These are phyloP conservation scores for Gasterosteus aculeatus DNA, from an alignment of 2,113 vertebrate species.

Conservation along the genomic window DNA sequence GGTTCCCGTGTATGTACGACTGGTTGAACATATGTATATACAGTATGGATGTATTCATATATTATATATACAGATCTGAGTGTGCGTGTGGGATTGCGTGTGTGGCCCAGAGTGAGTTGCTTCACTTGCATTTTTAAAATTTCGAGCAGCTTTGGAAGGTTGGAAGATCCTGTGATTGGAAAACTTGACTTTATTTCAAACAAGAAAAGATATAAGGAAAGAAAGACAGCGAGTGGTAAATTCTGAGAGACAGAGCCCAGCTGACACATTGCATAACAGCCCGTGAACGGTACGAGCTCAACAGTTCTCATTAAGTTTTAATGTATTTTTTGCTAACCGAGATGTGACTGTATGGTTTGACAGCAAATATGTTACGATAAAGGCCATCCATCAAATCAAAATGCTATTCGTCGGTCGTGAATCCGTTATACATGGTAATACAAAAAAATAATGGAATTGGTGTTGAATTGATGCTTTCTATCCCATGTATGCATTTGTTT, in stretches of 20 bases:
- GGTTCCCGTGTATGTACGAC: conserved; percentile 31
- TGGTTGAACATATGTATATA: conserved; percentile 6
- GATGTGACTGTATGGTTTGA: not conserved
- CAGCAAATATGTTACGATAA: not conserved
- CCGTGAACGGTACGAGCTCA: not conserved
- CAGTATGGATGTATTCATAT: not conserved
- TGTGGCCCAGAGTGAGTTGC: conserved; percentile 1
- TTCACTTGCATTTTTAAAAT: conserved; percentile 18
- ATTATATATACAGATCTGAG: conserved; percentile 21
- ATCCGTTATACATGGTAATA: not conserved
- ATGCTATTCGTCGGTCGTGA: not conserved
- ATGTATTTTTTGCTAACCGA: not conserved
- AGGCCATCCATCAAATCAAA: not conserved
- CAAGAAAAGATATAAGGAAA: not conserved
- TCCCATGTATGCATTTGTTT: not conserved
- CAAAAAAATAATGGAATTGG: not conserved
- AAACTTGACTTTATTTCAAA: conserved; percentile 27
- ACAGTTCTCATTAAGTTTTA: not conserved
- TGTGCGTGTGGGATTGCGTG: conserved; percentile 12
- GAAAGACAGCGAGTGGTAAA: conserved; percentile 15
- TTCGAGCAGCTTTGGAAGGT: conserved; percentile 14
- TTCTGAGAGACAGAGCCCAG: conserved; percentile 3
- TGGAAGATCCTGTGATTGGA: conserved; percentile 18
- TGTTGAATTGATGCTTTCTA: not conserved
- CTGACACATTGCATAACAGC: not conserved